Evolutionary conservation across 2,797 vertebrate species (phyloP).

Genomic region (Pachyuromys duprasi): DNA sequence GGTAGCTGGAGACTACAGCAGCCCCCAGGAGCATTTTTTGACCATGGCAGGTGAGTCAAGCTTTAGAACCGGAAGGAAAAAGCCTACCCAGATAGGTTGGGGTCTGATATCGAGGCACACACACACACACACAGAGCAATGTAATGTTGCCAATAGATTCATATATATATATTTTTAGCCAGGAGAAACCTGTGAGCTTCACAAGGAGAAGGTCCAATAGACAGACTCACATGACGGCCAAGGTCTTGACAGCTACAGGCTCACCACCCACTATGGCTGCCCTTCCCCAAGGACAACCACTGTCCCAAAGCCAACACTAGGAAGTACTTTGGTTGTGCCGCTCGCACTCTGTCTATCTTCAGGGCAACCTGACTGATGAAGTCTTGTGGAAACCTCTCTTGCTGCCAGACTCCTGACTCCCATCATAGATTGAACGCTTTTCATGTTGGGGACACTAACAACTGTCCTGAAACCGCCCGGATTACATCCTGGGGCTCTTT

Average conservation of each 20-base stretch:
- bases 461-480: background rate
- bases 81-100: background rate
- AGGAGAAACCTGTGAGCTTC: background rate
- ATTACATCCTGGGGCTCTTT: background rate
- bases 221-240: fast-evolving
- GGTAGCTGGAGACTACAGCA: background rate
- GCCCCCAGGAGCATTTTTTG: background rate
- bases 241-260: background rate
- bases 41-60: background rate
- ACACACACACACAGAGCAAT: no score
- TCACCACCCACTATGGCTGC: background rate
- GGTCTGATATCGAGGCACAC: background rate
- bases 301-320: background rate
- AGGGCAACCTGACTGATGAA: background rate
- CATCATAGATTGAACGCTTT: background rate
- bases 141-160: background rate
- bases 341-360: background rate
- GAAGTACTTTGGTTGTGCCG: background rate
- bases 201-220: background rate
- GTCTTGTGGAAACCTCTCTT: background rate
- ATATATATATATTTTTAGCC: background rate
- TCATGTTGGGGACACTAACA: fast-evolving
- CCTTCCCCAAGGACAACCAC: background rate
- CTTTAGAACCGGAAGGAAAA: background rate
- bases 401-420: background rate